Evolutionary conservation across 2,888 invertebrate genomes (phyloP), one percentile per base, ranked within the genome.

Genomic region (Nymphalis c-album): DNA sequence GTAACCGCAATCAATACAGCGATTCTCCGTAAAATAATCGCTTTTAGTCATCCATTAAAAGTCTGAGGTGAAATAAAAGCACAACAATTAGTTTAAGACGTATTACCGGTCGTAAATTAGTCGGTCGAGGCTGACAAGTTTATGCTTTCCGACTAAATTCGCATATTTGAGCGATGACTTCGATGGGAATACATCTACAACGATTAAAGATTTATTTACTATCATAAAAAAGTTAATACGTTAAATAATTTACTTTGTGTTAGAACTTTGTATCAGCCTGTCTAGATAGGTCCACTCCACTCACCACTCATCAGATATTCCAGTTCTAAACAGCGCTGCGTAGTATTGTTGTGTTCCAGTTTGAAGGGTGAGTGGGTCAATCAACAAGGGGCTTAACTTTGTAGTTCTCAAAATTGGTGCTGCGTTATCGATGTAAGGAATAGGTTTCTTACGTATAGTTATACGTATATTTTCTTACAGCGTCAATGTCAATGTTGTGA

Each of bases 101-200:
- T 77, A 78, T 75, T 76, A 70, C 72, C 22, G 31, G 71, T 68
- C 67, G 76, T 78, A 78, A 78, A 78, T 78, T 73, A 63, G 61
- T 17, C 50, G 40, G 20, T 20, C 53, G 18, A 57, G 26, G 50
- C 69, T 57, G 73, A 74, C 72, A 72, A 63, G 60, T 75, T 74
- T 73, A 77, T 73, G 75, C 55, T 64, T 77, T 77, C 71, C 75
- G 73, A 68, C 62, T 65, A 73, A 72, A 71, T 71, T 74, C 71
- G 70, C 75, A 76, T 78, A 73, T 71, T 71, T 73, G 63, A 53
- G 48, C 63, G 67, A 74, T 78, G 77, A 77, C 63, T 71, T 67
- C 55, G 59, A 45, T 68, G 71, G 53, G 74, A 71, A 70, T 64
- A 20, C 7, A 63, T 46, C 45, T 47, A 60, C 20, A 46, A 45